A percentile compares a stretch with the other conserved stretches of the same genome.
Evolutionary conservation across 2,888 invertebrate genomes (phyloP).

Genomic region (Eupithecia insigniata): DNA sequence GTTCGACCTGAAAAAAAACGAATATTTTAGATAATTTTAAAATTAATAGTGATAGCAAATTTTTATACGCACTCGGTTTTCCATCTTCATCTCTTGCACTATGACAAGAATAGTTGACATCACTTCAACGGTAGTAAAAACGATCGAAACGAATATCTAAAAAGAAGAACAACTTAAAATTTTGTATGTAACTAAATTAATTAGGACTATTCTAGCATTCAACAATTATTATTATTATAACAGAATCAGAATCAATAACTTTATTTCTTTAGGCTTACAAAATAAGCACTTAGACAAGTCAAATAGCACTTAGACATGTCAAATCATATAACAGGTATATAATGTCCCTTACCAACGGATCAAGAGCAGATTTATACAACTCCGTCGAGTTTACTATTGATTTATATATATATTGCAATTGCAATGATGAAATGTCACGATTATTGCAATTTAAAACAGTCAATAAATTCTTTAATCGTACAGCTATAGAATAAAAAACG

Average conservation of each 20-base stretch:
- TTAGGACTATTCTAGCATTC: too few relatives aligned
- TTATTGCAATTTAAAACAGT: neutral
- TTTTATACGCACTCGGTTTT: neutral
- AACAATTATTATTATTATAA: too few relatives aligned
- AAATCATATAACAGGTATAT: too few relatives aligned
- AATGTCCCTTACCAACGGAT: neutral
- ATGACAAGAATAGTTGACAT: neutral
- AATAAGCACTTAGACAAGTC: too few relatives aligned
- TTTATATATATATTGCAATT: neutral
- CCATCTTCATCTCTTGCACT: neutral
- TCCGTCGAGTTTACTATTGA: neutral
- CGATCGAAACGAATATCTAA: neutral
- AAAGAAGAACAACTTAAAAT: too few relatives aligned
- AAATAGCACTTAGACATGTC: too few relatives aligned
- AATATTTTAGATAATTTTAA: too few relatives aligned
- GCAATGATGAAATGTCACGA: neutral
- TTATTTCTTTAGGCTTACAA: too few relatives aligned
- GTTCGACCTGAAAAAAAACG: neutral
- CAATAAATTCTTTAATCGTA: neutral
- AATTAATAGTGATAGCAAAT: too few relatives aligned
- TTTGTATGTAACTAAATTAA: too few relatives aligned
- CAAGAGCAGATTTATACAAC: neutral
- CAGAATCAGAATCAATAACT: too few relatives aligned
- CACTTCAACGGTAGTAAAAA: neutral
- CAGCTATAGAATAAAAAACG: neutral